Percentiles rank a stretch among this genome's conserved stretches.
Conservation (phyloP, 2,797 vertebrate genomes). For the Labroides dimidiatus region DNA sequence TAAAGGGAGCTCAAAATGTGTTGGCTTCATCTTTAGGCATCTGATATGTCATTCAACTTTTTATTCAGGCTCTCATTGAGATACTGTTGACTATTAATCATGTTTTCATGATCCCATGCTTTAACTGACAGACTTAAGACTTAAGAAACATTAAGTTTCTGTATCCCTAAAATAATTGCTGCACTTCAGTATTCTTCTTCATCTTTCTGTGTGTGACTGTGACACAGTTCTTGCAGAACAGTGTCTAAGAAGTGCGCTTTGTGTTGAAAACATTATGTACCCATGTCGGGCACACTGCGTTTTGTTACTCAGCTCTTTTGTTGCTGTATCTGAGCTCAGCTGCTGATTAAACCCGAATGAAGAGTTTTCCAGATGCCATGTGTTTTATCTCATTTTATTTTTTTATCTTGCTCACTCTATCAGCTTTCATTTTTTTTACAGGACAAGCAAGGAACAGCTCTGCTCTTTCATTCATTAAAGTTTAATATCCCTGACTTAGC, state of each 20-base stretch:
- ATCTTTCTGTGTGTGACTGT: conserved; percentile 20
- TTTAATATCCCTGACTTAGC: conserved; percentile 47
- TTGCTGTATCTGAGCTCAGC: conserved; percentile 19
- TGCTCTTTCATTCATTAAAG: conserved; percentile 52
- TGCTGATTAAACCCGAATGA: conserved; percentile 34
- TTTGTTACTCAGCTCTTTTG: conserved; percentile 23
- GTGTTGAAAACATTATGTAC: conserved; percentile 25
- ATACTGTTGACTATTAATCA: background rate
- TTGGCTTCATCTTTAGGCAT: no score
- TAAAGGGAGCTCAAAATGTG: no score
- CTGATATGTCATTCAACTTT: no score
- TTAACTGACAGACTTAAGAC: background rate
- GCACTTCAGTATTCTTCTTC: conserved; percentile 3
- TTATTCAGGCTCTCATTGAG: no score
- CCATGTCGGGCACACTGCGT: conserved; percentile 4
- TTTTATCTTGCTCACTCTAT: conserved; percentile 9
- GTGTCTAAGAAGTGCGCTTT: conserved; percentile 1
- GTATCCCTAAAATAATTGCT: conserved; percentile 4
- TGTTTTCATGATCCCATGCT: background rate
- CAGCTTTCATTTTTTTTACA: conserved; percentile 19
- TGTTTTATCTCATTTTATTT: background rate
- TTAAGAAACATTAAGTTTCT: background rate
- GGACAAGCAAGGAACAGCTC: conserved; percentile 17
- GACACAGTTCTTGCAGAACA: conserved; percentile 9
- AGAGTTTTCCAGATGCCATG: conserved; percentile 19